Evolutionary conservation across 1,140 invertebrate genomes (phyloP).

Genomic region (Lanistes nyassanus): DNA sequence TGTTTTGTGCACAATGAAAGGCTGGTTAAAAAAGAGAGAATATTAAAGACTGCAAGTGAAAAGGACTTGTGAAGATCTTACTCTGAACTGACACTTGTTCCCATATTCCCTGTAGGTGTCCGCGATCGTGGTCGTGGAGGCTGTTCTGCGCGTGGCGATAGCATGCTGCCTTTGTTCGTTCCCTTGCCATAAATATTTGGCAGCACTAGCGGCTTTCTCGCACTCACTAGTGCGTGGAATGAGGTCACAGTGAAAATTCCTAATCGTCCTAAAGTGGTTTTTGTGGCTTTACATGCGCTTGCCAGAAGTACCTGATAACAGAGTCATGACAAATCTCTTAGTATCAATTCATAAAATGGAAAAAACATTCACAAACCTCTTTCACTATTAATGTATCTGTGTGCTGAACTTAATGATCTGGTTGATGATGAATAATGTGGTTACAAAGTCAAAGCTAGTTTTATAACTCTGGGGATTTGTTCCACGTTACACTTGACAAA

Average conservation of each 20-base stretch:
- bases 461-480: too few species aligned
- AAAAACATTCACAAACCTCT: too few species aligned
- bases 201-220: constrained; percentile 71
- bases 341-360: too few species aligned
- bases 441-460: too few species aligned
- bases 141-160: constrained; percentile 56
- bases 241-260: constrained; percentile 98
- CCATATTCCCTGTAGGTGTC: constrained; percentile 35
- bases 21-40: background rate
- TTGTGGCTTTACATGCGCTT: constrained; percentile 93
- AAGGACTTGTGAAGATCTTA: constrained; percentile 23
- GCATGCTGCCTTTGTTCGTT: constrained; percentile 53
- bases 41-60: background rate
- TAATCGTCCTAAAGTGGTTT: constrained; percentile 92
- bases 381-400: too few species aligned
- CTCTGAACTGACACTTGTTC: constrained; percentile 39
- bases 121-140: constrained; percentile 34
- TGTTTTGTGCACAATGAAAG: background rate
- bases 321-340: too few species aligned
- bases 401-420: too few species aligned
- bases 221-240: constrained; percentile 97
- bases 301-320: constrained; percentile 87
- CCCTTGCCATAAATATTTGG: constrained; percentile 55
- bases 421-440: too few species aligned
- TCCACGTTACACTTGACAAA: too few species aligned